Evolutionary conservation across 2,113 vertebrate genomes (phyloP).

Genomic region (Nymphicus hollandicus): DNA sequence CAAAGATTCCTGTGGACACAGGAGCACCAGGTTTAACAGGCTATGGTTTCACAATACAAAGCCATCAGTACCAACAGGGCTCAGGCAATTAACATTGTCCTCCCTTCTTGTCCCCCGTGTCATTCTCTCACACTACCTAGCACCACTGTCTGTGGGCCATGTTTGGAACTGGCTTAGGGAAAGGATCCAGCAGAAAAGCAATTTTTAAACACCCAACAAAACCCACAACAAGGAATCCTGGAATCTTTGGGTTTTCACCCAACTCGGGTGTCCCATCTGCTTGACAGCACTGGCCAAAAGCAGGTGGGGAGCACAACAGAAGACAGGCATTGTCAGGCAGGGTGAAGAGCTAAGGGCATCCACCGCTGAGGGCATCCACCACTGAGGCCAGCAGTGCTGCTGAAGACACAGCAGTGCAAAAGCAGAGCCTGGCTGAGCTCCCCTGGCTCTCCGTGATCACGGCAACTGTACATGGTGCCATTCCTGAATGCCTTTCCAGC

Average conservation of each 20-base stretch:
- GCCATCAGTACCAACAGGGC: background rate
- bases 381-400: background rate
- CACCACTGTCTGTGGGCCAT: accelerated
- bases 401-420: background rate
- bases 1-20: background rate
- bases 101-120: background rate
- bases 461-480: background rate
- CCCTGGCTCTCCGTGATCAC: background rate
- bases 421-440: background rate
- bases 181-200: background rate
- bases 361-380: background rate
- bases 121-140: background rate
- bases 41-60: background rate
- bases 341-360: background rate
- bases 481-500: background rate
- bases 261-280: background rate
- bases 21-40: background rate
- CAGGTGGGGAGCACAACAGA: background rate
- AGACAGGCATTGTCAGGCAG: accelerated
- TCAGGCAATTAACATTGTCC: background rate
- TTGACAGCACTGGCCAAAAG: background rate
- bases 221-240: background rate
- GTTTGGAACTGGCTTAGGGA: background rate
- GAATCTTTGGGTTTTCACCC: background rate
- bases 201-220: background rate